phyloP scores from a whole-genome alignment of 2,113 vertebrate species.

The Deroptyus accipitrinus region DNA sequence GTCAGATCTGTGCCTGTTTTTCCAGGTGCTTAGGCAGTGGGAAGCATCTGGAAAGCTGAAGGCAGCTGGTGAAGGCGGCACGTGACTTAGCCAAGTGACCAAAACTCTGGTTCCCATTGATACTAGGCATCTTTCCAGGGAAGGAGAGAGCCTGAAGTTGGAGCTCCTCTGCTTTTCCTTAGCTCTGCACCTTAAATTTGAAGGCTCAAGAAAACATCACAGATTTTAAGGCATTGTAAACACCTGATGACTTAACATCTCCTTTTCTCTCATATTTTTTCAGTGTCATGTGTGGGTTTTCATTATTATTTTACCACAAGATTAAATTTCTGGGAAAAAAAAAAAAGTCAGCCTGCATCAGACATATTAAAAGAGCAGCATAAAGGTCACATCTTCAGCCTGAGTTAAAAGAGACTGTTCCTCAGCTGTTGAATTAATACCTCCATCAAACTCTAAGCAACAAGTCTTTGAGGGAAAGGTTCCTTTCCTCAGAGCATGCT shows the following conservation, averaged over 20 bases:
- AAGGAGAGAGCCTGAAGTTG: not conserved
- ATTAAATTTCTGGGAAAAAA: conserved; percentile 23
- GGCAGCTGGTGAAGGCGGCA: not conserved
- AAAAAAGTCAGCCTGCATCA: not conserved
- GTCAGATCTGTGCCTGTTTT: not conserved
- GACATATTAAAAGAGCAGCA: not conserved
- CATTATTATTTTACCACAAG: not conserved
- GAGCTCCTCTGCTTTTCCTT: not conserved
- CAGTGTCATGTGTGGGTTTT: not conserved
- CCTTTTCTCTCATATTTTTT: not conserved
- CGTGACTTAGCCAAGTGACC: not conserved
- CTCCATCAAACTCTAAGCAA: not conserved
- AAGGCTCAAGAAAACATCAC: not conserved
- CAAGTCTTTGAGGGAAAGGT: not conserved
- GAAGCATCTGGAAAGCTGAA: not conserved
- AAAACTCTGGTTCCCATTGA: not conserved
- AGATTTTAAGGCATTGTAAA: not conserved
- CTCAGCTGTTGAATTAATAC: not conserved
- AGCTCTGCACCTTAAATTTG: not conserved
- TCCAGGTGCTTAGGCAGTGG: not conserved
- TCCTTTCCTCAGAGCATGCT: not conserved
- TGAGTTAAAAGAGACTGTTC: not conserved
- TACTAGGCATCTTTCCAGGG: not conserved
- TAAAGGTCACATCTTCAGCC: not conserved
- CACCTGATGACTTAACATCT: not conserved